A percentile compares a stretch with the other conserved stretches of the same genome.
Evolutionary conservation across 2,797 vertebrate genomes (phyloP).

Genomic region (Spheniscus humboldti): DNA sequence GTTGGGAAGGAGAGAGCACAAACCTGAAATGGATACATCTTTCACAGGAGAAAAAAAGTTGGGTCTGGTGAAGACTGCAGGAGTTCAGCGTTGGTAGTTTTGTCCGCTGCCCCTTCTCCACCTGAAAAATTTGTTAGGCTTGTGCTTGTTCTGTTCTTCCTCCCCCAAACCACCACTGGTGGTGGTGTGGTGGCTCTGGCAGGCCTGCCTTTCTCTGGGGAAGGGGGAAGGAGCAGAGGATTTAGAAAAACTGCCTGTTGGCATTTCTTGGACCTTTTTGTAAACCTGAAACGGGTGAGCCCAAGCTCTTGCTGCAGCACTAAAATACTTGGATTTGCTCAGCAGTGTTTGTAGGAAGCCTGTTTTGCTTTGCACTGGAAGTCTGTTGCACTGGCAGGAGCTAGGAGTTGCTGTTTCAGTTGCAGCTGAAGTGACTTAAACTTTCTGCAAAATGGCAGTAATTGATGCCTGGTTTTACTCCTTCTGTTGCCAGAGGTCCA

Average conservation of each 20-base stretch:
- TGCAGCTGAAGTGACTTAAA: neutral
- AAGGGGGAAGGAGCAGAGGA: neutral
- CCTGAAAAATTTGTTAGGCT: neutral
- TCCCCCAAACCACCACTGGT: neutral
- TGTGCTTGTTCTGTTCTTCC: neutral
- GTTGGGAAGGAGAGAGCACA: neutral
- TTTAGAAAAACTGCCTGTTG: neutral
- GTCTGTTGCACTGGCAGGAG: neutral
- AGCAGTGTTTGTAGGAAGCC: neutral
- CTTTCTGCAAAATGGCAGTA: neutral
- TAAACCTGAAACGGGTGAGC: neutral
- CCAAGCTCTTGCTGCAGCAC: neutral
- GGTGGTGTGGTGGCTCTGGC: neutral
- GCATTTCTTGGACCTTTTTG: neutral
- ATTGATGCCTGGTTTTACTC: neutral
- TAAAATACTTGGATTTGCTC: neutral
- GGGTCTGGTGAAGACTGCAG: neutral
- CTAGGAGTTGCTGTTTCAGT: neutral
- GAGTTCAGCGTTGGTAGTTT: neutral
- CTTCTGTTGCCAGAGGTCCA: neutral
- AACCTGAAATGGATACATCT: neutral
- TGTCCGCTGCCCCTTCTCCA: neutral
- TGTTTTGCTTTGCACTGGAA: neutral
- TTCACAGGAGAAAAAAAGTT: neutral
- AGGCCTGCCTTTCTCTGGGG: neutral